These are phyloP conservation scores for Plecturocebus donacophilus DNA, from an alignment of 2,113 vertebrate genomes.

Conservation along the genomic window DNA sequence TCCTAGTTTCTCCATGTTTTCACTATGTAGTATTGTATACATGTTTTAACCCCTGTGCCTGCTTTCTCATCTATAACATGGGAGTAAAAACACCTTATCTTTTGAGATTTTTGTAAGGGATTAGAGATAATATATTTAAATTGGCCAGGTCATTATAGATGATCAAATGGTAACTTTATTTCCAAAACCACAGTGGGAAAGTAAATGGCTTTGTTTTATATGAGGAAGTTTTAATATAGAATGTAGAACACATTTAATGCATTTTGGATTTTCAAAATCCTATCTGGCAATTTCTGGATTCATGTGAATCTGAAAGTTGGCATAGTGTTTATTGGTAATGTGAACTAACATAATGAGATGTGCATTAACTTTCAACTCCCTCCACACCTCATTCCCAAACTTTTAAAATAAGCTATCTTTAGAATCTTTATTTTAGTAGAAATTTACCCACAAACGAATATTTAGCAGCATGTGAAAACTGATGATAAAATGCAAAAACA, in stretches of 20 bases:
- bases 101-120: neutral
- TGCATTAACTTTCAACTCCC: slow-evolving; percentile 40
- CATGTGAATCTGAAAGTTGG: slow-evolving; percentile 76
- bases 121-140: slow-evolving; percentile 10
- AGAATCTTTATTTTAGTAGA: slow-evolving; percentile 63
- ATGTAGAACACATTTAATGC: slow-evolving; percentile 78
- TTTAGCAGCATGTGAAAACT: slow-evolving; percentile 25
- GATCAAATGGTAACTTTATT: slow-evolving; percentile 30
- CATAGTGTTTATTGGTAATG: slow-evolving; percentile 48
- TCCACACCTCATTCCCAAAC: slow-evolving; percentile 15
- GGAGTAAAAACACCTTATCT: slow-evolving; percentile 45
- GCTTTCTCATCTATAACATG: slow-evolving; percentile 46
- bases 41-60: neutral
- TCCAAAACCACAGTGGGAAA: slow-evolving; percentile 65
- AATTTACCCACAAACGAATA: neutral
- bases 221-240: slow-evolving; percentile 78
- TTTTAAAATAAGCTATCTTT: slow-evolving; percentile 51
- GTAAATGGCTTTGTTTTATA: slow-evolving; percentile 79
- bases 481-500: neutral
- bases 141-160: neutral
- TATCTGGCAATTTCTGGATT: slow-evolving; percentile 70
- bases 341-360: slow-evolving; percentile 47
- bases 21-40: neutral
- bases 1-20: slow-evolving; percentile 20
- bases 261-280: slow-evolving; percentile 67